Base-by-base conservation (phyloP, 2,113 vertebrate species). In the Hipposideros armiger region DNA sequence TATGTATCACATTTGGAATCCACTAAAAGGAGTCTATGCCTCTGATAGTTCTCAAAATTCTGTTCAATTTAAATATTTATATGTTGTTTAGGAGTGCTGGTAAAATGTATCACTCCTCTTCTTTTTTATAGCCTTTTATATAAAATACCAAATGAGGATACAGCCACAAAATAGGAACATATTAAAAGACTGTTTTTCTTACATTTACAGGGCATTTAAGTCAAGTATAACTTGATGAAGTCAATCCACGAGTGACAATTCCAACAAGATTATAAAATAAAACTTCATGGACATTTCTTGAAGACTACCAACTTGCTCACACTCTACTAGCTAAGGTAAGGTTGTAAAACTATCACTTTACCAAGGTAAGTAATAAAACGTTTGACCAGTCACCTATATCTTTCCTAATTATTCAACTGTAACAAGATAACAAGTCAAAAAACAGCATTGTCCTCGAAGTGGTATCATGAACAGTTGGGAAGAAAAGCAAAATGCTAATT, bases 161-260 rank as follows among this genome's bases (percentile, higher is more conserved):
- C 14, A 72, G 24, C 9, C 50, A 74, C n/a, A 62, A 50, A 93
- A n/a, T 50, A 66, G 47, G 15, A 85, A 72, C 3, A 19, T n/a
- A 83, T 69, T 85, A 76, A 97, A 84, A 80, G 28, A 32, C 80
- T 40, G 22, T 62, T 87, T 80, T 42, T 78, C 30, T 88, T 72
- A 30, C 58, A 73, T 24, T 92, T 40, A 56, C 7, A 87, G 17
- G 8, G 1, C 64, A 62, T 40, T 88, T 96, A 91, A 72, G 10
- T 74, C 56, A 94, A 70, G 24, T 36, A 87, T 0, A 9, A 56
- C 24, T 62, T 94, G 69, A 90, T 54, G 45, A 95, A 74, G 10
- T 94, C 42, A 74, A 22, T 20, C 32, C 32, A 19, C 24, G 56
- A 66, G 32, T 85, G 58, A 54, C 2, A 20, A 62, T 72, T 89